Percentiles rank a stretch among this genome's conserved stretches.
Conservation (phyloP, 2,888 invertebrate species). For the Schizotus pectinicornis region DNA sequence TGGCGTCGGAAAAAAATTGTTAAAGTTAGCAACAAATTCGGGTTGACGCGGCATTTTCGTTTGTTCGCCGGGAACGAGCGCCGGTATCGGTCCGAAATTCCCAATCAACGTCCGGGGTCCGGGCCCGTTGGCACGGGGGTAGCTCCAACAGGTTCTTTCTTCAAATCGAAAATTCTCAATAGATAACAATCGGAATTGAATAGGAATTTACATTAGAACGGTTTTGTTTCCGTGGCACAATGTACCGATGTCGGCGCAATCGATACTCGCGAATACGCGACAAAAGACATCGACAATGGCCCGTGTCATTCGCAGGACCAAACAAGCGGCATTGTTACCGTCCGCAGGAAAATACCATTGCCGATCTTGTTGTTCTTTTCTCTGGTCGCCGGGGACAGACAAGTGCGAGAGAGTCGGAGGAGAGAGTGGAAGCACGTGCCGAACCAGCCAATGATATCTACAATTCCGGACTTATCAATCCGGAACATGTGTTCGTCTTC, state of each 20-base stretch:
- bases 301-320: constrained; percentile 52
- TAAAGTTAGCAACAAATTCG: no score
- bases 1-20: no score
- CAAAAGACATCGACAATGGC: constrained; percentile 51
- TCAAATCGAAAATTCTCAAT: constrained; percentile 27
- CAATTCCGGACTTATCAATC: constrained; percentile 30
- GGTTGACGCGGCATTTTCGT: no score
- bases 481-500: constrained; percentile 26
- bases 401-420: constrained; percentile 12
- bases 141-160: constrained; percentile 31
- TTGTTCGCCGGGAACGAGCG: no score
- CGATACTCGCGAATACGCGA: constrained; percentile 44
- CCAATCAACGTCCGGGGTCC: constrained; percentile 1
- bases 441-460: constrained; percentile 14
- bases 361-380: constrained; percentile 42
- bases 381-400: constrained; percentile 12
- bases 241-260: constrained; percentile 40
- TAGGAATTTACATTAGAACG: constrained; percentile 37
- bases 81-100: constrained; percentile 7
- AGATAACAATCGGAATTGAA: constrained; percentile 31
- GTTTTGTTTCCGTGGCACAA: constrained; percentile 38
- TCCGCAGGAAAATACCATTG: constrained; percentile 39
- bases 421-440: constrained; percentile 16
- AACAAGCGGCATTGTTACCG: constrained; percentile 46
- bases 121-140: constrained; percentile 8